Conservation (phyloP, 2,888 invertebrate genomes). For the Microplitis deprimator region DNA sequence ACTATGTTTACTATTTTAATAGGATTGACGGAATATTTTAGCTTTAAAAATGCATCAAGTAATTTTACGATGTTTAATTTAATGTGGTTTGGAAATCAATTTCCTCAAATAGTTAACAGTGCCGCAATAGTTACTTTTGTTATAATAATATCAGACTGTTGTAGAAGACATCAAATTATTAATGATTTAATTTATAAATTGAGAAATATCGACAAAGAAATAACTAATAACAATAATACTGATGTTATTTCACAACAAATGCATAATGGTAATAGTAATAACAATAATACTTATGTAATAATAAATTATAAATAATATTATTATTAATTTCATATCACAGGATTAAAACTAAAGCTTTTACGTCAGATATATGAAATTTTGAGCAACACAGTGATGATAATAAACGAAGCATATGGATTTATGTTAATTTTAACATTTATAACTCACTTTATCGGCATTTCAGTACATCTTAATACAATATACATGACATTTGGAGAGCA, state of each 20-base stretch:
- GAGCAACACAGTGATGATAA: slow-evolving; percentile 30
- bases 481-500: slow-evolving; percentile 16
- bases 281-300: neutral
- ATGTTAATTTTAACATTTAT: slow-evolving; percentile 41
- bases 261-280: slow-evolving; percentile 42
- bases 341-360: slow-evolving; percentile 44
- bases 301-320: neutral
- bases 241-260: slow-evolving; percentile 42
- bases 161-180: slow-evolving; percentile 44
- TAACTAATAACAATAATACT: neutral
- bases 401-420: slow-evolving; percentile 42
- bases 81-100: slow-evolving; percentile 44
- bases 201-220: slow-evolving; percentile 32
- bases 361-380: slow-evolving; percentile 45
- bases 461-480: slow-evolving; percentile 36
- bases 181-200: slow-evolving; percentile 44
- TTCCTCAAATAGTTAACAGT: slow-evolving; percentile 47
- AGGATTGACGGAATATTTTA: slow-evolving; percentile 46
- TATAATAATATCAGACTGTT: slow-evolving; percentile 39
- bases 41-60: slow-evolving; percentile 36
- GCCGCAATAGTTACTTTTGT: slow-evolving; percentile 44
- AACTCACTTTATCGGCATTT: slow-evolving; percentile 37
- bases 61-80: slow-evolving; percentile 30
- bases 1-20: slow-evolving; percentile 43
- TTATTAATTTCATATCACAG: slow-evolving; percentile 33